Evolutionary conservation across 1,140 invertebrate genomes (phyloP), one percentile per base, ranked within the genome.

Genomic region (Wasmannia auropunctata): DNA sequence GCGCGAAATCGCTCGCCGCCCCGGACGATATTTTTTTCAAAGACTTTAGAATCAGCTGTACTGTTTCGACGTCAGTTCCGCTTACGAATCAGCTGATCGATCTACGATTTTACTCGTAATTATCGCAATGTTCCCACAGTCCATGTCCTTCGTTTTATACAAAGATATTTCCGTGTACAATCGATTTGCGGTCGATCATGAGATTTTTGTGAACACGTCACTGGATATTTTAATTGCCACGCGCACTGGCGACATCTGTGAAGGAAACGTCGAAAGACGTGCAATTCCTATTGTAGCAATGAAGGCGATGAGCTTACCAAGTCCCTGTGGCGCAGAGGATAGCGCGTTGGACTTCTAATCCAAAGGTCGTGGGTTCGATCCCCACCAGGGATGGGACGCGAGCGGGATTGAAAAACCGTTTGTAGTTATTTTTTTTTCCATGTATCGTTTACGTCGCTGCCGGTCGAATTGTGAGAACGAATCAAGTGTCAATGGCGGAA

Each of bases 321-420:
- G 96, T 96, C 96, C 96, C 96, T 96, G 95, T 96, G 95, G 96
- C 96, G 96, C 96, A 96, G 96, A 95, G 96, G 96, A 96, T 96
- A 96, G 96, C 96, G 96, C 96, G 96, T 96, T 96, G 96, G 96
- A 96, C 96, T 96, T 96, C 96, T 96, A 96, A 96, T 96, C 96
- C 96, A 96, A 96, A 96, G 96, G 96, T 96, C 96, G 96, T 96
- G 96, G 96, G 96, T 96, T 96, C 96, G 96, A 96, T 96, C 95
- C 96, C 96, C 96, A 96, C 96, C 95, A 96, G 96, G 96, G 96
- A 96, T 96, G 95, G 7, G 2, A 37, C n/a, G 16, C 40, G 28
- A 46, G n/a, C 62, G 58, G 63, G 4, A n/a, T 14, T 40, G 4
- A 1, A 51, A 63, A 85, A 1, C 11, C 69, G 22, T 56, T 72